Conservation (phyloP, 2,888 invertebrate species). For the Athripsodes cinereus region DNA sequence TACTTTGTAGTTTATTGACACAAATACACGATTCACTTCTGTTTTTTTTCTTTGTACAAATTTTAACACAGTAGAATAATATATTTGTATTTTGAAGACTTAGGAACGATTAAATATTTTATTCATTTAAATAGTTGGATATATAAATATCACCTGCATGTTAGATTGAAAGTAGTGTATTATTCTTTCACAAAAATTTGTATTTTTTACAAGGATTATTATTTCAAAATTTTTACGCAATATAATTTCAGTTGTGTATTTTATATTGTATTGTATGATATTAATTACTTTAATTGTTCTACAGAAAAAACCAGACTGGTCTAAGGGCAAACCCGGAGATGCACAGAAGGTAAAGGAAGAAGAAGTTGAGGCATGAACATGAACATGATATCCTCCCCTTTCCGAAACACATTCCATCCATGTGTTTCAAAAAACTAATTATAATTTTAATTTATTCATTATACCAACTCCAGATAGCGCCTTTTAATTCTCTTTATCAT, state of each 20-base stretch:
- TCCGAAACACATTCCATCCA: slow-evolving; percentile 33
- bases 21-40: background rate
- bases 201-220: too few species aligned
- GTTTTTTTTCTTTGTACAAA: too few species aligned
- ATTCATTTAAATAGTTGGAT: too few species aligned
- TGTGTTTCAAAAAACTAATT: slow-evolving; percentile 32
- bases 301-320: slow-evolving; percentile 94
- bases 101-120: too few species aligned
- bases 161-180: too few species aligned
- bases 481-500: background rate
- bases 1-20: background rate
- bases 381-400: slow-evolving; percentile 38
- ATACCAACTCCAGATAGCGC: slow-evolving; percentile 1
- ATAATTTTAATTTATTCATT: slow-evolving; percentile 9
- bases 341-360: slow-evolving; percentile 83
- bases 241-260: background rate
- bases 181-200: too few species aligned
- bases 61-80: too few species aligned
- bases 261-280: background rate
- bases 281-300: slow-evolving; percentile 6
- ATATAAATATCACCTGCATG: too few species aligned
- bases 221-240: too few species aligned
- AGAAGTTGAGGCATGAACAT: slow-evolving; percentile 82
- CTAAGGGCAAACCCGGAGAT: slow-evolving; percentile 83
- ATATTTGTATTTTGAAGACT: too few species aligned